Base-by-base conservation (phyloP, 2,888 invertebrate species). In the Dioctria rufipes region DNA sequence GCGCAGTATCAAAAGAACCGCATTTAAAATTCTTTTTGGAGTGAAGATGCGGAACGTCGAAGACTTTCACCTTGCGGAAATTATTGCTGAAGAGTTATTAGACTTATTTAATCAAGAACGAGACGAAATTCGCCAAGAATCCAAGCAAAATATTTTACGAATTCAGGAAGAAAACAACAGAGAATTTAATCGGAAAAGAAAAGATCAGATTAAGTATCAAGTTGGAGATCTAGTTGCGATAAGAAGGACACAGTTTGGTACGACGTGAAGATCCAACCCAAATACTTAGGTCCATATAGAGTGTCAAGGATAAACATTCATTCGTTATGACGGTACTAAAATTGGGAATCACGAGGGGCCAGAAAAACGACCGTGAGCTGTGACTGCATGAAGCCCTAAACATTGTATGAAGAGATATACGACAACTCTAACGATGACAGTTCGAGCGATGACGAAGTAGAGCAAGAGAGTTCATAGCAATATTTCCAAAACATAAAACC, bases 1-100 rank as follows among this genome's bases (percentile, higher is more conserved):
- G 11, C 9, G 83, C 9, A 69, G 73, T 3, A 73, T 80, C 4
- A n/a, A 5, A 3, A 79, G 39, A 40, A 79, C 82, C 5, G 81
- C 81, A 8, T 82, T 83, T 43, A 65, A 82, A 13, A 3, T 82
- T 4, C 6, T 83, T 40, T 13, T 66, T 5, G 82, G 81, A 4
- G 78, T 78, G 4, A 49, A 42, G 11, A 81, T 83, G 80, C 39
- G 69, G 39, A 25, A 39, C 3, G 5, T 40, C 2, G 65, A 46
- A 4, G 75, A 75, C 8, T 3, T 13, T 3, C 0, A 54, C 2
- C 3, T 71, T 3, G 40, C 3, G 5, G 37, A 51, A 39, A 4
- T 40, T 2, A 2, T 71, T 0, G 39, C 8, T n/a, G 40, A 71
- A 13, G 71, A 58, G 39, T 3, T 54, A 4, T 0, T 2, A 37